phyloP scores from a whole-genome alignment of 2,797 vertebrate species.

The Delichon dasypus region DNA sequence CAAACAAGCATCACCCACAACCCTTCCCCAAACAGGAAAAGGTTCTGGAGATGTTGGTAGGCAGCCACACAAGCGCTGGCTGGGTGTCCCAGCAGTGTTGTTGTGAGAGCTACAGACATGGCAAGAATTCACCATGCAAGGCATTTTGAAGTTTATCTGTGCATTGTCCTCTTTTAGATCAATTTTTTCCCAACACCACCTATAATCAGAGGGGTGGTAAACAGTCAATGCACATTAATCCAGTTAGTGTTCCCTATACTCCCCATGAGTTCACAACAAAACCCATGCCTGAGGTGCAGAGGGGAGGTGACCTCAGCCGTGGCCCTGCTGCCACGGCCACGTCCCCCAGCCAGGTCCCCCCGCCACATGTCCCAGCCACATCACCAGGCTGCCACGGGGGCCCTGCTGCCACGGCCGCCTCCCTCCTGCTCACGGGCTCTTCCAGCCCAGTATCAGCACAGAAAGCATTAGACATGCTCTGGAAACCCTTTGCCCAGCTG shows the following conservation, averaged over 20 bases:
- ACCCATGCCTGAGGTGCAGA: rapidly evolving
- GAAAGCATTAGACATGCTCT: slow-evolving; percentile 38
- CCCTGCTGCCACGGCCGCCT: background rate
- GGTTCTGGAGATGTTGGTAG: background rate
- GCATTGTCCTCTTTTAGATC: background rate
- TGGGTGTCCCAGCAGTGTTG: background rate
- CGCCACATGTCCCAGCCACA: background rate
- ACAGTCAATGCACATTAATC: background rate
- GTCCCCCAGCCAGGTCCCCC: background rate
- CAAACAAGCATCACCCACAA: background rate
- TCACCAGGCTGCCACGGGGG: background rate
- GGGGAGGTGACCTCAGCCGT: background rate
- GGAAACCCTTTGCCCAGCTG: slow-evolving; percentile 72
- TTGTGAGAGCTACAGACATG: background rate
- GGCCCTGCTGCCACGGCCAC: background rate
- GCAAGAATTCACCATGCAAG: background rate
- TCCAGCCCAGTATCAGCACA: background rate
- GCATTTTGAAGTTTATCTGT: background rate
- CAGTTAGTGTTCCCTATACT: background rate
- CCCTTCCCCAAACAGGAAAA: background rate
- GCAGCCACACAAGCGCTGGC: background rate
- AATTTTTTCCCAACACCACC: background rate
- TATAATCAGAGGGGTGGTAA: slow-evolving; percentile 24
- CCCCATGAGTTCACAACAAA: background rate
- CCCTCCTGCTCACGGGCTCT: background rate